Evolutionary conservation across 2,113 vertebrate genomes (phyloP).

Genomic region (Tetraodon nigroviridis): DNA sequence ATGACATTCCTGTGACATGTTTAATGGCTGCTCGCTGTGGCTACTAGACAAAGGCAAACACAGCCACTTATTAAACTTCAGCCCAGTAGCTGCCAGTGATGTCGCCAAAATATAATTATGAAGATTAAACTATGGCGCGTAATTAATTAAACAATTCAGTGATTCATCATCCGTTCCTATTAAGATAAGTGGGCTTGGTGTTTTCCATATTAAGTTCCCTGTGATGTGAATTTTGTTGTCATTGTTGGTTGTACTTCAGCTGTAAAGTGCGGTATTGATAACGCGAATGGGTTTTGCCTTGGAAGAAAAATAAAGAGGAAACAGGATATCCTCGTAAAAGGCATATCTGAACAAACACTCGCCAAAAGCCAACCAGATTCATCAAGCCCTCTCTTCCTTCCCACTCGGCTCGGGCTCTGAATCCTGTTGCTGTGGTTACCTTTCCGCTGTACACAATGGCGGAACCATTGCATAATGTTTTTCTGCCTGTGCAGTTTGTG

Average conservation of each 20-base stretch:
- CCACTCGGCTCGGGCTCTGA: slow-evolving; percentile 44
- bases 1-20: slow-evolving; percentile 59
- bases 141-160: too few relatives aligned
- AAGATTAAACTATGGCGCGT: background rate
- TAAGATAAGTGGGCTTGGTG: too few relatives aligned
- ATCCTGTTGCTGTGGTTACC: slow-evolving; percentile 73
- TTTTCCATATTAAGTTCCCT: too few relatives aligned
- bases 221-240: too few relatives aligned
- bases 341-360: slow-evolving; percentile 6
- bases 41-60: slow-evolving; percentile 37
- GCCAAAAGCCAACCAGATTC: slow-evolving; percentile 35
- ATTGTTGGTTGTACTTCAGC: too few relatives aligned
- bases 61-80: slow-evolving; percentile 29
- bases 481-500: slow-evolving; percentile 57
- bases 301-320: background rate
- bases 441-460: slow-evolving; percentile 63
- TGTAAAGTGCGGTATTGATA: background rate
- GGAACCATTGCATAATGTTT: slow-evolving; percentile 69
- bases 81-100: slow-evolving; percentile 27
- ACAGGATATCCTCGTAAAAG: slow-evolving; percentile 13
- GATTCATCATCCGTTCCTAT: too few relatives aligned
- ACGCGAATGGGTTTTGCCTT: background rate
- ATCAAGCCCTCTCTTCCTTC: slow-evolving; percentile 50
- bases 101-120: background rate
- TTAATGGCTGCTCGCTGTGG: slow-evolving; percentile 36